Percentiles rank a stretch among this genome's conserved stretches.
These are phyloP conservation scores for Erebia aethiops DNA, from an alignment of 2,888 invertebrate species.

Conservation along the genomic window DNA sequence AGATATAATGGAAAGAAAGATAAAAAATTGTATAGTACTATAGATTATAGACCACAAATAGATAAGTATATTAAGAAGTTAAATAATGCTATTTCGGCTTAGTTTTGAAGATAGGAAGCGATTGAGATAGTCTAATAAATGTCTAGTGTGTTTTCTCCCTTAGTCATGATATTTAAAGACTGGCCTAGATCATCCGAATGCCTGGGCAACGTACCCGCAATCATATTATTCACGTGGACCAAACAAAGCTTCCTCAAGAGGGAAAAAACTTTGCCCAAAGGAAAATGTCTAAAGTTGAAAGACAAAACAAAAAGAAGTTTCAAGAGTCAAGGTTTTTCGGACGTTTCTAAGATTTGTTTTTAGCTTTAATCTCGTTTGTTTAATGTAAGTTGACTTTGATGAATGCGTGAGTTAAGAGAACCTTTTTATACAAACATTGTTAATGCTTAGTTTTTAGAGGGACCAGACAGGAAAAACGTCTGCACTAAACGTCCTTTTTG, in stretches of 20 bases:
- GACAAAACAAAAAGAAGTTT: constrained; percentile 11
- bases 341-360: neutral
- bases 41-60: too few relatives aligned
- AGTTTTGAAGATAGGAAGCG: too few relatives aligned
- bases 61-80: too few relatives aligned
- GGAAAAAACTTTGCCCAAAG: neutral
- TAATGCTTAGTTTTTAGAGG: neutral
- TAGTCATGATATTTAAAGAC: too few relatives aligned
- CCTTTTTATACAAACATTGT: neutral
- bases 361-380: constrained; percentile 8
- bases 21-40: too few relatives aligned
- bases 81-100: too few relatives aligned
- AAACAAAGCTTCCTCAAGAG: neutral
- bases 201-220: neutral
- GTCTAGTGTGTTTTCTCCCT: too few relatives aligned
- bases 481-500: too few relatives aligned
- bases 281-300: constrained; percentile 7
- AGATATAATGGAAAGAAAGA: too few relatives aligned
- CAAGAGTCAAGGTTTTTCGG: constrained; percentile 12
- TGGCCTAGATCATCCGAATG: too few relatives aligned
- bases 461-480: neutral
- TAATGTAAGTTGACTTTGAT: constrained; percentile 10
- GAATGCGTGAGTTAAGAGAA: neutral
- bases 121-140: too few relatives aligned
- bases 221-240: neutral